These are phyloP conservation scores for Apostichopus californicus DNA, from an alignment of 35 echinoderm and acorn worm genomes.

Conservation along the genomic window DNA sequence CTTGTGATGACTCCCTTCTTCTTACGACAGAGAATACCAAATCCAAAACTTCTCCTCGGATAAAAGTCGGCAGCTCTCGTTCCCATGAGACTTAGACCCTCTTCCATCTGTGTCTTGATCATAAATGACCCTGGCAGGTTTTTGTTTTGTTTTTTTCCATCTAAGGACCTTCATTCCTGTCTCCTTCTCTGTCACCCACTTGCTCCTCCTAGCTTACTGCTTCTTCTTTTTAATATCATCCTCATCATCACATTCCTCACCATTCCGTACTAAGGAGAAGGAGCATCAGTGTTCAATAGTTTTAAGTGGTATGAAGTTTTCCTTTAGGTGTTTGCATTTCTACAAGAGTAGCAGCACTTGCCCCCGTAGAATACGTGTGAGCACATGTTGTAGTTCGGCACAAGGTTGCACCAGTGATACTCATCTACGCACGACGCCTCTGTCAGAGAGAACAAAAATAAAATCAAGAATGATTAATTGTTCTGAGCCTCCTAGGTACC, in stretches of 20 bases:
- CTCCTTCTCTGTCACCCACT: neutral
- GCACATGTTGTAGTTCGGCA: conserved; percentile 91
- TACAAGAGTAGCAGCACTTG: conserved; percentile 93
- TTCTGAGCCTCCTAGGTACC: neutral
- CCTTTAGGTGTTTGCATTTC: conserved; percentile 32
- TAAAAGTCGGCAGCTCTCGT: too few species aligned
- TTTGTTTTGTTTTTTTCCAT: too few species aligned
- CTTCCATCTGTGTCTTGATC: too few species aligned
- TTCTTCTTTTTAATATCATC: neutral
- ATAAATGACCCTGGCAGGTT: too few species aligned
- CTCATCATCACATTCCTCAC: too few species aligned
- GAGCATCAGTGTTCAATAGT: conserved; percentile 2
- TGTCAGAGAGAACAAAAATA: conserved; percentile 25
- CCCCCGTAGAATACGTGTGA: conserved; percentile 82
- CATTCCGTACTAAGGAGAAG: too few species aligned
- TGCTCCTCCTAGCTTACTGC: neutral
- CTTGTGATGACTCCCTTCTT: too few species aligned
- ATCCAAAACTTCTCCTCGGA: too few species aligned
- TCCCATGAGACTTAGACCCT: too few species aligned
- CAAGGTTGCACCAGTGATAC: conserved; percentile 96
- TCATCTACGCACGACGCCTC: conserved; percentile 66
- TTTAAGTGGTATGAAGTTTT: neutral
- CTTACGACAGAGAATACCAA: too few species aligned
- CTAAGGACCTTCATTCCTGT: neutral
- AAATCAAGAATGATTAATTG: neutral